Conservation (phyloP, 2,113 vertebrate species). For the Puntigrus tetrazona region DNA sequence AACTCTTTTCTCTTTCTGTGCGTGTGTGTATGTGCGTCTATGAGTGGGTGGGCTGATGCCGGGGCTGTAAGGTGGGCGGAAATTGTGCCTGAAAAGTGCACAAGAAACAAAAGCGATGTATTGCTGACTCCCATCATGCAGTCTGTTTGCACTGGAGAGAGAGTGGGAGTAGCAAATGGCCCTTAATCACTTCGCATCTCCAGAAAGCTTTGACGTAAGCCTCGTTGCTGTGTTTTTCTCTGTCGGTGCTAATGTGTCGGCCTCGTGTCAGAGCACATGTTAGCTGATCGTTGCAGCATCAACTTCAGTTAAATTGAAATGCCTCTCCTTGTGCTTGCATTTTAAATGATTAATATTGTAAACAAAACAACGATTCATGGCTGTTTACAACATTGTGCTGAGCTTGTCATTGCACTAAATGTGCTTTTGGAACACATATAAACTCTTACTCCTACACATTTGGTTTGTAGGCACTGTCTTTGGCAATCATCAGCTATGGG, state of each 20-base stretch:
- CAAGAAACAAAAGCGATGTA: conserved; percentile 53
- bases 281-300: not conserved
- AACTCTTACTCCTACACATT: not conserved
- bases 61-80: conserved; percentile 53
- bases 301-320: not conserved
- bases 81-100: conserved; percentile 62
- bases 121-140: conserved; percentile 42
- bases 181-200: conserved; percentile 38
- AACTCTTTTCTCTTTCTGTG: not conserved
- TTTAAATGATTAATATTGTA: not conserved
- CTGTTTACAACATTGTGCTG: conserved; percentile 2
- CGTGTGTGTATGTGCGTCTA: conserved; percentile 47
- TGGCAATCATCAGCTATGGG: not conserved
- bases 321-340: not conserved
- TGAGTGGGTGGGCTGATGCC: conserved; percentile 27
- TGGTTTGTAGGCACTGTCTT: not conserved
- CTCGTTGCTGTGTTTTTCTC: conserved; percentile 2
- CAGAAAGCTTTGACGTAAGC: conserved; percentile 32
- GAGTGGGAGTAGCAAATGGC: conserved; percentile 50
- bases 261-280: conserved; percentile 30
- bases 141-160: conserved; percentile 37
- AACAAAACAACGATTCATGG: not conserved
- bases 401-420: not conserved
- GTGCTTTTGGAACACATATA: not conserved
- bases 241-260: conserved; percentile 7